A percentile compares a stretch with the other conserved stretches of the same genome.
These are phyloP conservation scores for Progne subis DNA, from an alignment of 2,113 vertebrate genomes.

Conservation along the genomic window DNA sequence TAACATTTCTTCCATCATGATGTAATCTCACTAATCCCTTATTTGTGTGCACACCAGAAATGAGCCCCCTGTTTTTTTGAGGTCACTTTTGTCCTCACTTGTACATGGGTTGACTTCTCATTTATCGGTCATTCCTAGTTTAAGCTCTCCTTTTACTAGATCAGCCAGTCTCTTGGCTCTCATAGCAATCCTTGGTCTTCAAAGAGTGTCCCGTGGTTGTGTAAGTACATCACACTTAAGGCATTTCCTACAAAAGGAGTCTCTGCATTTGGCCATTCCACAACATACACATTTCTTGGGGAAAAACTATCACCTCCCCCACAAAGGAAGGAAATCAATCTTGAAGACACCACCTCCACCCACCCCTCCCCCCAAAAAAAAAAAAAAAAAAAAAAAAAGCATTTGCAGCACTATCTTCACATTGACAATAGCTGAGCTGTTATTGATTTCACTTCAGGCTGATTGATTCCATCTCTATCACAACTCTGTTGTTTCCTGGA, in stretches of 20 bases:
- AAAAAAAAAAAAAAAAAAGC: not conserved
- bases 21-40: not conserved
- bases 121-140: not conserved
- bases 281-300: not conserved
- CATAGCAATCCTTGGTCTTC: not conserved
- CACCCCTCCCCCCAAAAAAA: rapidly evolving
- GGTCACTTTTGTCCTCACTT: not conserved
- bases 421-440: conserved; percentile 78
- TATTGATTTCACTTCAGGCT: conserved; percentile 87
- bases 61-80: not conserved
- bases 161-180: not conserved
- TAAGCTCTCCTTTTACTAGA: not conserved
- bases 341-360: rapidly evolving
- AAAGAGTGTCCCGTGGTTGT: not conserved
- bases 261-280: not conserved
- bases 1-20: not conserved
- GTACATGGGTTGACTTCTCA: not conserved
- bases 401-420: conserved; percentile 78
- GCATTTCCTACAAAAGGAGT: not conserved
- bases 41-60: not conserved
- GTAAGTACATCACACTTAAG: not conserved
- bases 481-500: conserved; percentile 43
- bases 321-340: not conserved
- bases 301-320: not conserved
- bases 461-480: conserved; percentile 63